Conservation (phyloP, 2,113 vertebrate genomes). For the Mionectes macconnelli region DNA sequence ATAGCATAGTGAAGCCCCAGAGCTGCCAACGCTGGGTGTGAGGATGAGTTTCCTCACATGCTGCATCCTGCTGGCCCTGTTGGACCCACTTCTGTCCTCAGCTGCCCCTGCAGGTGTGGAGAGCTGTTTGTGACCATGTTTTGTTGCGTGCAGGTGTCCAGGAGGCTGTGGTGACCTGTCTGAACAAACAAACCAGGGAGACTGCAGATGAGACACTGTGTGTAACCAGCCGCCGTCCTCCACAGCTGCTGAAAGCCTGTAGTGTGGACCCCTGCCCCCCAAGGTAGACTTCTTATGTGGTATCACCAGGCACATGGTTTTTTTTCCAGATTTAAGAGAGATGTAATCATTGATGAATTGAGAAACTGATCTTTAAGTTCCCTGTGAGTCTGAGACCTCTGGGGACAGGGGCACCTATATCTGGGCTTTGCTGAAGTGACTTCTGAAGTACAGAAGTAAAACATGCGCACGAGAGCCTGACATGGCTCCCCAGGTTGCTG, state of each 20-base stretch:
- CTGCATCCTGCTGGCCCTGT: neutral
- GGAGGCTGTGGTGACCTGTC: slow-evolving; percentile 91
- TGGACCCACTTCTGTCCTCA: neutral
- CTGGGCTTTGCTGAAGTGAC: neutral
- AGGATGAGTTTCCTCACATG: neutral
- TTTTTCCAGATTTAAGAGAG: neutral
- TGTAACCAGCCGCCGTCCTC: slow-evolving; percentile 82
- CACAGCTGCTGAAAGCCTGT: slow-evolving; percentile 86
- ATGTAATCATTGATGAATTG: neutral
- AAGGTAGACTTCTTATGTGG: slow-evolving; percentile 75
- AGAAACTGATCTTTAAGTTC: slow-evolving; percentile 43
- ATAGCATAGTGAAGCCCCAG: neutral
- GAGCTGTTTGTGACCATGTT: slow-evolving; percentile 32
- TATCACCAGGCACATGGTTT: neutral
- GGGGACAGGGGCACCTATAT: neutral
- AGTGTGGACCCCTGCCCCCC: slow-evolving; percentile 87
- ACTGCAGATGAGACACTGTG: slow-evolving; percentile 80
- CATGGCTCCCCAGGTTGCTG: neutral
- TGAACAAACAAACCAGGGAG: slow-evolving; percentile 92
- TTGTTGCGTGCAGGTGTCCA: slow-evolving; percentile 84
- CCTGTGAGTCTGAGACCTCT: neutral
- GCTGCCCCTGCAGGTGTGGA: neutral
- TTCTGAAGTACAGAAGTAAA: neutral
- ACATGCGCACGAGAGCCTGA: neutral
- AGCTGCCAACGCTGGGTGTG: neutral